phyloP scores from a whole-genome alignment of 2,888 invertebrate species.

The Agapetus fuscipes region DNA sequence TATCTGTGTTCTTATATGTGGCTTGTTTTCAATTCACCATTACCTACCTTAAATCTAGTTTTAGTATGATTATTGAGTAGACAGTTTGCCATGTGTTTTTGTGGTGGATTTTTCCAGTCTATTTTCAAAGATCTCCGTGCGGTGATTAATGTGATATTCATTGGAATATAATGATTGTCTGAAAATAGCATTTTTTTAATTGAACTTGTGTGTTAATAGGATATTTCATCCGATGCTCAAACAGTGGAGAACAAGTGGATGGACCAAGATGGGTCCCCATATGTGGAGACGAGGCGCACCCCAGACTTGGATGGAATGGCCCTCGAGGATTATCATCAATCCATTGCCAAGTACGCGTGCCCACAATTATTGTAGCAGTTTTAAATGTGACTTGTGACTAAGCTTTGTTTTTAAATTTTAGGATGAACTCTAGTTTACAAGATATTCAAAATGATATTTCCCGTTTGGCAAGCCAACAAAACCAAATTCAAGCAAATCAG shows the following conservation, averaged over 20 bases:
- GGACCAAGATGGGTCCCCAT: conserved; percentile 46
- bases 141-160: conserved; percentile 5
- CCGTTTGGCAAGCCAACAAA: conserved; percentile 74
- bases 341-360: conserved; percentile 58
- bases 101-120: conserved; percentile 20
- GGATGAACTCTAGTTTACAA: conserved; percentile 88
- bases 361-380: background rate
- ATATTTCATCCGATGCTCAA: conserved; percentile 47
- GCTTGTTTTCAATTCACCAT: background rate
- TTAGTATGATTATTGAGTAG: background rate
- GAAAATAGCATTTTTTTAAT: background rate
- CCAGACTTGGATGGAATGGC: conserved; percentile 75
- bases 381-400: background rate
- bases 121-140: conserved; percentile 18
- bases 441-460: conserved; percentile 93
- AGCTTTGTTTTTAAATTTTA: conserved; percentile 29
- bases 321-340: conserved; percentile 72
- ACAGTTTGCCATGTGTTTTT: conserved; percentile 17
- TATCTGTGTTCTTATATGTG: background rate
- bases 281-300: conserved; percentile 56
- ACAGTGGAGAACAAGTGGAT: conserved; percentile 58
- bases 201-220: conserved; percentile 30
- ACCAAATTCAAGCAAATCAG: conserved; percentile 57
- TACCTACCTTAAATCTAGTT: background rate
- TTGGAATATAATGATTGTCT: no score